Conservation (phyloP, 2,797 vertebrate genomes). For the Sus cebifrons region DNA sequence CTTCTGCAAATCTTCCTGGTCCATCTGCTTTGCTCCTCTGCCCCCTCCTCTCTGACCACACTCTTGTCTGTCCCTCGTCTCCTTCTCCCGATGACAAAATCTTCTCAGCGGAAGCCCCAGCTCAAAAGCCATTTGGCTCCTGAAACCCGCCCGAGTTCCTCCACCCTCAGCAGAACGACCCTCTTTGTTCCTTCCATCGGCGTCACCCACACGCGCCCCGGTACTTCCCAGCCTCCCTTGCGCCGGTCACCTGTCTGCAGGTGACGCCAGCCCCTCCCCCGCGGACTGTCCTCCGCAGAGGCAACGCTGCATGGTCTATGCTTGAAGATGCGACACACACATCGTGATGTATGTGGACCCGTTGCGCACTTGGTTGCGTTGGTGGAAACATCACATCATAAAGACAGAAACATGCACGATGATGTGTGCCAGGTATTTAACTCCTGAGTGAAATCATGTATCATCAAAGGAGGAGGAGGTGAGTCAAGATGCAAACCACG, state of each 20-base stretch:
- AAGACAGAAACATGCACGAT: no score
- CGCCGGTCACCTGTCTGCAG: not conserved
- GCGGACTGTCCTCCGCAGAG: accelerated
- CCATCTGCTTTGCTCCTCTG: accelerated
- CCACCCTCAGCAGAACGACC: accelerated
- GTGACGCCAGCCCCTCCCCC: no score
- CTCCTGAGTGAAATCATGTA: no score
- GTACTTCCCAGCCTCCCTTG: accelerated
- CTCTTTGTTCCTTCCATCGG: accelerated
- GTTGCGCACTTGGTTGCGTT: accelerated
- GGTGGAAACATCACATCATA: not conserved
- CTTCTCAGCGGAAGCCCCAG: not conserved
- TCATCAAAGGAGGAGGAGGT: no score
- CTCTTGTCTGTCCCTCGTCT: no score
- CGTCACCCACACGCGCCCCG: accelerated
- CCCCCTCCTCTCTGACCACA: no score
- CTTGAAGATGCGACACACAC: accelerated
- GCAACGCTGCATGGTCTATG: accelerated
- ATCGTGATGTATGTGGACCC: accelerated
- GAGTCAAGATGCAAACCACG: no score
- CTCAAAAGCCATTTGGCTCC: not conserved
- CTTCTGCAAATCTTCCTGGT: not conserved
- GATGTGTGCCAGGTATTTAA: no score
- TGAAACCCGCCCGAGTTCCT: not conserved
- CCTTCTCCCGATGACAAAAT: not conserved